Conservation (phyloP, 1,140 invertebrate genomes). For the Rhagoletis pomonella region DNA sequence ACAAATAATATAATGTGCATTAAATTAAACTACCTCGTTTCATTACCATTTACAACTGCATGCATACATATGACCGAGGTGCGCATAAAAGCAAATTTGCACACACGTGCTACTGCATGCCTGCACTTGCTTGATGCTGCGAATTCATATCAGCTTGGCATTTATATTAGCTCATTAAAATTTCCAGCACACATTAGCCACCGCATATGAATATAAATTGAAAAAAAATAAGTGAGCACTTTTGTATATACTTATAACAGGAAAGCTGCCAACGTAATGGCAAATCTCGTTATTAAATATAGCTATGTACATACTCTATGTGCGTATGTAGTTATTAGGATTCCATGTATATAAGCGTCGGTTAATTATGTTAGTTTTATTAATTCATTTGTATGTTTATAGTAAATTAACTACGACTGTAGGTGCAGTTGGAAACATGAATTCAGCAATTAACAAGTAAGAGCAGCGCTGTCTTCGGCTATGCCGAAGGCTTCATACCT, state of each 20-base stretch:
- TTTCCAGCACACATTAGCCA: not conserved
- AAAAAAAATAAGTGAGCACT: not conserved
- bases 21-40: not conserved
- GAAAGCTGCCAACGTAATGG: not conserved
- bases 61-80: not conserved
- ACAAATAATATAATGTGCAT: not conserved
- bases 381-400: not conserved
- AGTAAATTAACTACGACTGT: not conserved
- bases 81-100: not conserved
- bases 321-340: no score
- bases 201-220: not conserved
- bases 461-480: no score
- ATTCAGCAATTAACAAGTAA: not conserved
- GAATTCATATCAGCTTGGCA: not conserved
- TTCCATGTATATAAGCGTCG: no score
- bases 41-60: constrained; percentile 7
- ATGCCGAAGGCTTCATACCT: no score
- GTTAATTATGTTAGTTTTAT: no score
- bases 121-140: no score
- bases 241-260: not conserved
- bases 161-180: constrained; percentile 25
- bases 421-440: not conserved
- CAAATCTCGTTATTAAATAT: not conserved
- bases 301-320: no score
- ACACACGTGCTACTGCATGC: not conserved